Evolutionary conservation across 2,797 vertebrate species (phyloP), one percentile per base, ranked within the genome.

Genomic region (Menidia menidia): DNA sequence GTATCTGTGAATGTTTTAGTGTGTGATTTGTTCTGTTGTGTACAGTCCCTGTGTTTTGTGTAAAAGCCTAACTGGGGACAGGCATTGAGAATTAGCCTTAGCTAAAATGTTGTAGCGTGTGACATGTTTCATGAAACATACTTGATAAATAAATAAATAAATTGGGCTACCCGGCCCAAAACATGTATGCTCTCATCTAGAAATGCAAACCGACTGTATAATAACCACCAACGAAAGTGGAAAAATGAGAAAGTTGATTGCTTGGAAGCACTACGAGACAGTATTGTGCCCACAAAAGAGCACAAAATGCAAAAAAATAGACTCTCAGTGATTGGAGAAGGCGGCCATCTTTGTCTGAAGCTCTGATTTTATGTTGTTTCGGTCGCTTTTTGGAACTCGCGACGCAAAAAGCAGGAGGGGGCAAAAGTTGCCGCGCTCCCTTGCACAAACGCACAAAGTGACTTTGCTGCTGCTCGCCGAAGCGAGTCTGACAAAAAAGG

Each of bases 401-500:
- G 25, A 25, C 1, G 25, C 25, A 25, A 25, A 25, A 25, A 25
- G 25, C 25, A 2, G 25, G 25, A 25, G 25, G 25, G 71, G 77
- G 76, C 64, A 77, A 87, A 90, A 90, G 80, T 76, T 81, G 60
- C 69, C 0, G 33, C 13, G 66, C 68, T 81, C 76, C 84, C 76
- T 77, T 73, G 65, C 71, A 32, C 71, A 31, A 78, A 80, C 73
- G 75, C 13, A 56, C 74, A 73, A 86, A 88, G 79, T 77, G 79
- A 88, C 84, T 83, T 76, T 81, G 78, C 73, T n/a, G n/a, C 87
- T 81, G 81, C 71, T 88, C 85, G 71, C n/a, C 31, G 60, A 66
- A 83, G 87, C 78, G 64, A 71, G 76, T 80, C 75, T 81, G 88
- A 88, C 88, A 80, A 78, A 87, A 87, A 58, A 53, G 45, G 56